Evolutionary conservation across 1,140 invertebrate genomes (phyloP).

Genomic region (Ips nitidus): DNA sequence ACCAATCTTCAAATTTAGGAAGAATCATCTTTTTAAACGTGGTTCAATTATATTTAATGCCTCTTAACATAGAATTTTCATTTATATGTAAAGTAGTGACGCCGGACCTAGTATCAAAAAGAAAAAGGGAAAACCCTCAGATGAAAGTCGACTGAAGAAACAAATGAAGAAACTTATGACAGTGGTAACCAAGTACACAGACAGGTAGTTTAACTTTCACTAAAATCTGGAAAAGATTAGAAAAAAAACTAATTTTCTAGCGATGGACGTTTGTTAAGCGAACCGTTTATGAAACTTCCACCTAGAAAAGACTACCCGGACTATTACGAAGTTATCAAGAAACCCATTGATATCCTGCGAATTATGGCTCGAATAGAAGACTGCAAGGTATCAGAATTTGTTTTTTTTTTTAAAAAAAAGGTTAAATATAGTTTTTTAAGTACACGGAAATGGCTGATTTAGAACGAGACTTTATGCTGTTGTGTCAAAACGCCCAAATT

Average conservation of each 20-base stretch:
- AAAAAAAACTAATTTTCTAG: too few species aligned
- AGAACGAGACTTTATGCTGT: conserved; percentile 88
- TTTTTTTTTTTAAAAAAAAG: too few species aligned
- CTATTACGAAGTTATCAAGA: conserved; percentile 98
- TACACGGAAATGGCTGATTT: conserved; percentile 87
- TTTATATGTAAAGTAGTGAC: too few species aligned
- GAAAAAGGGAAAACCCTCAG: conserved; percentile 52
- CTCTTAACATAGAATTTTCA: too few species aligned
- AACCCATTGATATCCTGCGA: conserved; percentile 94
- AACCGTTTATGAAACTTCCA: conserved; percentile 94
- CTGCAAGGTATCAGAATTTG: conserved; percentile 79
- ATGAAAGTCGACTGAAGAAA: conserved; percentile 67
- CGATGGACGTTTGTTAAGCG: conserved; percentile 83
- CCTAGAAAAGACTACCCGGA: conserved; percentile 90
- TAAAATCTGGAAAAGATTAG: too few species aligned
- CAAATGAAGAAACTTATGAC: conserved; percentile 82
- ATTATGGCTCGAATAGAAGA: conserved; percentile 84
- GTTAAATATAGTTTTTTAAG: conserved; percentile 55
- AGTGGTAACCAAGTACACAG: conserved; percentile 80
- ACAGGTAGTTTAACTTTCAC: conserved; percentile 60
- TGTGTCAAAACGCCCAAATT: conserved; percentile 94
- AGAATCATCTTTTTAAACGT: too few species aligned
- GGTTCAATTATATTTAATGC: too few species aligned
- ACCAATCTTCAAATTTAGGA: too few species aligned
- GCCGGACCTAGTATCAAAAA: conserved; percentile 58